These are phyloP conservation scores for Hoplostethus mediterraneus DNA, from an alignment of 2,797 vertebrate genomes.

Conservation along the genomic window DNA sequence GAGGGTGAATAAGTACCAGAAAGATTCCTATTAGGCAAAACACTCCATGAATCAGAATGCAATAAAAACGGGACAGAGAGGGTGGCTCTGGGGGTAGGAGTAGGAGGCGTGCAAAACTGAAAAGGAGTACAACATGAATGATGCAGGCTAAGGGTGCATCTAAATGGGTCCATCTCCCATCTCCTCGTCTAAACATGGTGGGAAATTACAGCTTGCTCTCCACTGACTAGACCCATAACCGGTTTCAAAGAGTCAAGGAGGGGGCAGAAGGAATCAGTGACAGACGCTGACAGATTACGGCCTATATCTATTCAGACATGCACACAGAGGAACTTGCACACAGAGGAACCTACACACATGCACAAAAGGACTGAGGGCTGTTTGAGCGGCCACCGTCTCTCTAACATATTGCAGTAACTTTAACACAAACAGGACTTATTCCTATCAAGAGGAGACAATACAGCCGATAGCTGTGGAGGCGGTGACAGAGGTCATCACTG, in stretches of 20 bases:
- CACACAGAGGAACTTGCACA: conserved; percentile 7
- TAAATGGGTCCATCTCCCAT: conserved; percentile 34
- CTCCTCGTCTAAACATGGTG: conserved; percentile 29
- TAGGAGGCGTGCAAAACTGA: conserved; percentile 6
- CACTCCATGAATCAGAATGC: conserved; percentile 14
- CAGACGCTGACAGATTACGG: conserved; percentile 24
- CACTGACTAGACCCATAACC: conserved; percentile 19
- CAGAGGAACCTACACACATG: neutral
- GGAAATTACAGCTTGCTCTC: conserved; percentile 44
- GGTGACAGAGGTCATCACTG: neutral
- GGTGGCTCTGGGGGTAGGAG: conserved; percentile 2
- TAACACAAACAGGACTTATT: neutral
- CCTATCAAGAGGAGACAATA: neutral
- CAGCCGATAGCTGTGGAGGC: neutral
- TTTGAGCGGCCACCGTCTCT: conserved; percentile 4
- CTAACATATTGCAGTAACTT: neutral
- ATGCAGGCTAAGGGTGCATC: conserved; percentile 9
- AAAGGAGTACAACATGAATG: conserved; percentile 34
- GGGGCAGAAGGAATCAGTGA: conserved; percentile 20
- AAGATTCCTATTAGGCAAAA: neutral
- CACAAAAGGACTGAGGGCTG: conserved; percentile 2
- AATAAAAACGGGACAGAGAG: conserved; percentile 15
- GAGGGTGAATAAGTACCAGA: conserved; percentile 3
- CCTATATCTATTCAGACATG: neutral
- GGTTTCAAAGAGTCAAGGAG: conserved; percentile 27